Conservation (phyloP, 2,888 invertebrate genomes). For the Eulithis testata region DNA sequence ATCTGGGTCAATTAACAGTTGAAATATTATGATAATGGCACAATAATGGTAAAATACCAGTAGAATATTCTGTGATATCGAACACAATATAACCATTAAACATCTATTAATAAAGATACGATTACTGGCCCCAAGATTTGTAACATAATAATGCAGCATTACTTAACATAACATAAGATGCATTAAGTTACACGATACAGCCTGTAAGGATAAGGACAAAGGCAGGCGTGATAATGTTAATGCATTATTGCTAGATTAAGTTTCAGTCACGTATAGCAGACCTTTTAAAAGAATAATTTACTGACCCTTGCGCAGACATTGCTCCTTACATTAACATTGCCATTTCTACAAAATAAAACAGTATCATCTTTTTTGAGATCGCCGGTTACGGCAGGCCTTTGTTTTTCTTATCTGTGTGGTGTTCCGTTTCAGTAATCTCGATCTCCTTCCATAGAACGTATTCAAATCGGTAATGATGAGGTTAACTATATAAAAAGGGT, state of each 20-base stretch:
- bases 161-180: slow-evolving; percentile 23
- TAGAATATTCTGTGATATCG: no score
- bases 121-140: slow-evolving; percentile 10
- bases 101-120: no score
- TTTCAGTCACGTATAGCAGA: slow-evolving; percentile 13
- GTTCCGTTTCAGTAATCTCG: background rate
- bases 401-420: background rate
- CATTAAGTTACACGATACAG: slow-evolving; percentile 24
- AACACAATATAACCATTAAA: no score
- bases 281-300: slow-evolving; percentile 9
- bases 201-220: slow-evolving; percentile 26
- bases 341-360: background rate
- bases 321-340: background rate
- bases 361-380: background rate
- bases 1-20: no score
- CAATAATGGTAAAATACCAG: no score
- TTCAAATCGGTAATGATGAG: no score
- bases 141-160: slow-evolving; percentile 22
- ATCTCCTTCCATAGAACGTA: no score
- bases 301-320: background rate
- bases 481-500: no score
- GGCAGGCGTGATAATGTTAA: slow-evolving; percentile 24
- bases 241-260: slow-evolving; percentile 17
- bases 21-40: no score
- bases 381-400: background rate